phyloP scores from a whole-genome alignment of 2,888 invertebrate species.

The Agonopterix arenella region DNA sequence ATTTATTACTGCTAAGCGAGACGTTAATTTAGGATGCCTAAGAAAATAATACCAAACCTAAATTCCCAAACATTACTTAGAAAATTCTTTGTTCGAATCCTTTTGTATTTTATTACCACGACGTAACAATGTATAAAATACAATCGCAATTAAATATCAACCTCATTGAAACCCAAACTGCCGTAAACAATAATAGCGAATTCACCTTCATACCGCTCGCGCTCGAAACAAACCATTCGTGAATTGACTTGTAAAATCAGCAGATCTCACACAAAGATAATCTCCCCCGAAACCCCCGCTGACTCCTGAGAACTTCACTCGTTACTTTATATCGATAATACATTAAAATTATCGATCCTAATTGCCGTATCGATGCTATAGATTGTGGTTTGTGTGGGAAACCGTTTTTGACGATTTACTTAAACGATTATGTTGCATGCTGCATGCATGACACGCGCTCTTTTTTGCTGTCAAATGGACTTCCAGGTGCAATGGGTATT shows the following conservation, averaged over 20 bases:
- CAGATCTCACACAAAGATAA: conserved; percentile 71
- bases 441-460: conserved; percentile 19
- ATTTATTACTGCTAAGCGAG: too few relatives aligned
- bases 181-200: conserved; percentile 37
- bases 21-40: too few relatives aligned
- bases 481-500: not conserved
- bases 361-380: conserved; percentile 56
- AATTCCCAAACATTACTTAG: too few relatives aligned
- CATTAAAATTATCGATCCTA: conserved; percentile 49
- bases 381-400: conserved; percentile 61
- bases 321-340: conserved; percentile 29
- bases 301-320: conserved; percentile 64
- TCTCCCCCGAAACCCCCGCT: conserved; percentile 50
- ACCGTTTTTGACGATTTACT: conserved; percentile 27
- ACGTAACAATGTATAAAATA: conserved; percentile 12
- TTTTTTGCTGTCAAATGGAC: conserved; percentile 20
- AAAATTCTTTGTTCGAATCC: too few relatives aligned
- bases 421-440: conserved; percentile 11
- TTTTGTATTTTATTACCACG: too few relatives aligned
- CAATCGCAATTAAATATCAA: conserved; percentile 30
- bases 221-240: conserved; percentile 18
- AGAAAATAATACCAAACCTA: too few relatives aligned
- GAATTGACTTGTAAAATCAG: conserved; percentile 41
- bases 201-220: conserved; percentile 5
- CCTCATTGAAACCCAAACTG: conserved; percentile 29